Evolutionary conservation across 2,797 vertebrate genomes (phyloP).

Genomic region (Buphagus erythrorhynchus): DNA sequence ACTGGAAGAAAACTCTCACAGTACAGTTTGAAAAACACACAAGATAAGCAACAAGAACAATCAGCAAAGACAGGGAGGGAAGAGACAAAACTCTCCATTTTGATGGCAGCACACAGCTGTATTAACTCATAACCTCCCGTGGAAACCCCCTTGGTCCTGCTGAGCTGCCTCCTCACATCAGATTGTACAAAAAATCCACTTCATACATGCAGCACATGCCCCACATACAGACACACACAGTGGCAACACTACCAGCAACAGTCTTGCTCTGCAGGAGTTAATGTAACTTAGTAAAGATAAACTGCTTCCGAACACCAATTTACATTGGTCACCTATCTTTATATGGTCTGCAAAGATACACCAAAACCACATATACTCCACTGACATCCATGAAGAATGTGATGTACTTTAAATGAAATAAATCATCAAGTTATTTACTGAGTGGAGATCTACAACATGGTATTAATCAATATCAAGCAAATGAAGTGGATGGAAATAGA

Average conservation of each 20-base stretch:
- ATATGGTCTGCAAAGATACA: not conserved
- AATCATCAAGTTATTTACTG: not conserved
- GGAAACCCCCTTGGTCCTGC: rapidly evolving
- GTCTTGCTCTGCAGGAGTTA: not conserved
- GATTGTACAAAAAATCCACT: not conserved
- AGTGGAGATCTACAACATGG: not conserved
- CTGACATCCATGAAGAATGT: not conserved
- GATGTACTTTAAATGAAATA: not conserved
- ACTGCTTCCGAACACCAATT: not conserved
- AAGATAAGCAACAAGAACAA: not conserved
- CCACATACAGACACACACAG: not conserved
- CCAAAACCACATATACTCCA: not conserved
- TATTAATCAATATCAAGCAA: not conserved
- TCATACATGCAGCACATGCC: rapidly evolving
- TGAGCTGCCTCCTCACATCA: not conserved
- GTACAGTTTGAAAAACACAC: not conserved
- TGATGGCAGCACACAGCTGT: not conserved
- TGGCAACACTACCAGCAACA: not conserved
- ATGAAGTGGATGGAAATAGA: not conserved
- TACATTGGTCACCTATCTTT: rapidly evolving
- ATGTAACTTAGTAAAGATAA: not conserved
- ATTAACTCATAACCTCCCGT: not conserved
- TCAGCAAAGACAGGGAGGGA: not conserved
- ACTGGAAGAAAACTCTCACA: not conserved
- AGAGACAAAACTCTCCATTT: not conserved